Conservation (phyloP, 2,888 invertebrate species). For the Macrophya alboannulata region DNA sequence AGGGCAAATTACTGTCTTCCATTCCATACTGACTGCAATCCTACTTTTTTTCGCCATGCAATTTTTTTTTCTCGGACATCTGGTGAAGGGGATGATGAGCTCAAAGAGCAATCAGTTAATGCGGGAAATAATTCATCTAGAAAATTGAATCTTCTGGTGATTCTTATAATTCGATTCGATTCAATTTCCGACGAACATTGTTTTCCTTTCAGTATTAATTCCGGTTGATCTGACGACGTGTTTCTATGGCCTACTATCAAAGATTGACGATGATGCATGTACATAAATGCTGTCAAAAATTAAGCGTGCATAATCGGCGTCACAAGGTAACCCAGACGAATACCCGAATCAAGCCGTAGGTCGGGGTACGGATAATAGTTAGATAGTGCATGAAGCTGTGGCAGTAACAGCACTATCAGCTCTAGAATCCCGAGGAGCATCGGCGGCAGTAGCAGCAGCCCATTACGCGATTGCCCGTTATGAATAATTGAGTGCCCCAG, state of each 20-base stretch:
- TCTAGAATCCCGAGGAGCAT: neutral
- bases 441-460: conserved; percentile 39
- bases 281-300: neutral
- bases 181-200: neutral
- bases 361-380: neutral
- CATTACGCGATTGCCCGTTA: conserved; percentile 56
- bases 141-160: neutral
- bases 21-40: too few relatives aligned
- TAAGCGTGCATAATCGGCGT: neutral
- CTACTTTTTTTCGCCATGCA: too few relatives aligned
- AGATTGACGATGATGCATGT: neutral
- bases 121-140: neutral
- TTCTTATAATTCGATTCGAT: neutral
- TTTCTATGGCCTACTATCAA: neutral
- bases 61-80: too few relatives aligned
- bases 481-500: conserved; percentile 55
- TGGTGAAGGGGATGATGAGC: too few relatives aligned
- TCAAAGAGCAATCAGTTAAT: neutral
- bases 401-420: conserved; percentile 34
- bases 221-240: neutral
- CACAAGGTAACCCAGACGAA: neutral
- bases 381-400: conserved; percentile 25
- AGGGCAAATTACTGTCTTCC: neutral
- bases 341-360: conserved; percentile 6
- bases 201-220: neutral